Evolutionary conservation across 2,797 vertebrate species (phyloP), one percentile per base, ranked within the genome.

Genomic region (Sarcoramphus papa): DNA sequence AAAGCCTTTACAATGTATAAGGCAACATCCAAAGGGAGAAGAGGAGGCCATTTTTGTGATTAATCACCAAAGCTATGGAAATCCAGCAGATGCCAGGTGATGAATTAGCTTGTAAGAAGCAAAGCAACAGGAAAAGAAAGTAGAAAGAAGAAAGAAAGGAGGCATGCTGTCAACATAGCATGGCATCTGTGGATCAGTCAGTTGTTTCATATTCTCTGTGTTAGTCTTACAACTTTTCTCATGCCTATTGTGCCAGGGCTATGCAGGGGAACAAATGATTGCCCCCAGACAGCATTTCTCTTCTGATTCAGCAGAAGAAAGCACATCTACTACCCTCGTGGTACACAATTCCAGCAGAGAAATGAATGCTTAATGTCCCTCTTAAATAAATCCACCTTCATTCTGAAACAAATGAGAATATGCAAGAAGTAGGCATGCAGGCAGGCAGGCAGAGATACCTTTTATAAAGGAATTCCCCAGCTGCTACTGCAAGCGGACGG

Each of bases 391-490:
- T 35, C 79, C 76, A 94, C 41, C 47, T 94, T 87, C 43, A 85
- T 54, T 70, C 60, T 25, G 48, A 87, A 95, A 60, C 75, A 85
- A 92, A 88, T 27, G 37, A 90, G 78, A 90, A 81, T 28, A 78
- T 14, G 19, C 50, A 67, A 95, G 74, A 93, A 87, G 50, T 11
- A 89, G 73, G 86, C 27, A 90, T 15, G 73, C 73, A 84, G 60
- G 73, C 60, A 70, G 47, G 33, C 57, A 95, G 82, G 64, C 73
- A 94, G 74, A 96, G 94, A 96, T 98, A 99, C 99, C 98, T 98
- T 62, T 96, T 98, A 83, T 98, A 99, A 53, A 99, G 98, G 94
- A 99, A 98, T 98, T 99, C 98, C 37, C 99, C 99, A 31, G 99
- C 99, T 37, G 98, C 97, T 79, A 97, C 95, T 6, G 99, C 99